Percentiles rank a stretch among this genome's conserved stretches.
Conservation (phyloP, 2,797 vertebrate genomes). For the Enteromius unitaeniatus region DNA sequence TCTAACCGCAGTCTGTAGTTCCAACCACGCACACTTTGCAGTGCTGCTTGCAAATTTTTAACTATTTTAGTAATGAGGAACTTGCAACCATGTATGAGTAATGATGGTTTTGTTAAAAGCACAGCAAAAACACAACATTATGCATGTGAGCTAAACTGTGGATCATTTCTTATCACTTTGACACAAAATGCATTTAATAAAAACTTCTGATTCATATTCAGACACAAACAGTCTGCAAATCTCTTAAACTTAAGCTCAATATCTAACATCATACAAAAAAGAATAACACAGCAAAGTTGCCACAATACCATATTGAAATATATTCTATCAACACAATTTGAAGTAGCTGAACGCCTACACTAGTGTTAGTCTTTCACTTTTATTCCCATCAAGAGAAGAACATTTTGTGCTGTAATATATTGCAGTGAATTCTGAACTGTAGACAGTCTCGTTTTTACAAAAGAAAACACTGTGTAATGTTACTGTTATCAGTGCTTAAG, state of each 20-base stretch:
- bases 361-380: too few relatives aligned
- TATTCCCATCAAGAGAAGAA: neutral
- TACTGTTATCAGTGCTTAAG: too few relatives aligned
- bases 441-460: neutral
- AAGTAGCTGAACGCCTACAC: too few relatives aligned
- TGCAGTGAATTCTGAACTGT: neutral
- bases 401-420: neutral
- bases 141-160: neutral
- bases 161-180: neutral
- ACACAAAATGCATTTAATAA: neutral
- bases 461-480: too few relatives aligned
- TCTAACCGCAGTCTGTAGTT: neutral
- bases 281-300: neutral
- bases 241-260: neutral
- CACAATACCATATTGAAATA: neutral
- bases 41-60: neutral
- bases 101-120: neutral
- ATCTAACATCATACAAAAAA: neutral
- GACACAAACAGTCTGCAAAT: too few relatives aligned
- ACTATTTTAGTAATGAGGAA: constrained; percentile 7
- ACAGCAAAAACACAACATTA: neutral
- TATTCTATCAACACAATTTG: neutral
- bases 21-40: neutral
- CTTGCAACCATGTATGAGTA: neutral
- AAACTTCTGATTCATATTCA: neutral